Evolutionary conservation across 2,113 vertebrate species (phyloP).

Genomic region (Aspidoscelis tigris): DNA sequence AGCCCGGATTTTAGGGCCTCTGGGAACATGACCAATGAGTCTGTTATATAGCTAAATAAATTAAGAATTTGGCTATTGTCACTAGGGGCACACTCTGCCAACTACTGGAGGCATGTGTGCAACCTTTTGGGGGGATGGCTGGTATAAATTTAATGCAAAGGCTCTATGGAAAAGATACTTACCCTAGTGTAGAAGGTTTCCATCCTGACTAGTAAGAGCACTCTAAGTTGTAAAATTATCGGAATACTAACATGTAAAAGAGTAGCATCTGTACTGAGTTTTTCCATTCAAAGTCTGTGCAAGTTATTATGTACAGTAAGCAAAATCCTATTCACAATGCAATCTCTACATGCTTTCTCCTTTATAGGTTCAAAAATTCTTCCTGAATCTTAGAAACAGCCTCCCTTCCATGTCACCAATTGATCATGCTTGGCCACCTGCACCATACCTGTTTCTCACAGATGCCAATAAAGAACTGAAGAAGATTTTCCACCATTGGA

Average conservation of each 20-base stretch:
- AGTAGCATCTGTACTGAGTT: too few species aligned
- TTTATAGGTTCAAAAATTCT: slow-evolving; percentile 70
- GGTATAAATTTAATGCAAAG: too few species aligned
- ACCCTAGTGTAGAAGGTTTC: too few species aligned
- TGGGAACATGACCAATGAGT: background rate
- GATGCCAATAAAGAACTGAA: slow-evolving; percentile 66
- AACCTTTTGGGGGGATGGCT: too few species aligned
- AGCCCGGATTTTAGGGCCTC: too few species aligned
- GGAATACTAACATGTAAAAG: too few species aligned
- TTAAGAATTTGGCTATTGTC: background rate
- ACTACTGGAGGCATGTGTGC: background rate
- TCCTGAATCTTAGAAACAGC: slow-evolving; percentile 67
- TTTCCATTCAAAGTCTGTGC: too few species aligned
- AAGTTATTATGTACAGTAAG: too few species aligned
- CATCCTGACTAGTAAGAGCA: too few species aligned
- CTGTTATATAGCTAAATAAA: too few species aligned
- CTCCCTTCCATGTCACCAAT: slow-evolving; percentile 63
- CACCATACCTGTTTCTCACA: slow-evolving; percentile 69
- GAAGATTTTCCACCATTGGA: slow-evolving; percentile 76
- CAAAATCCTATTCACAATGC: background rate
- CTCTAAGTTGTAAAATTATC: too few species aligned
- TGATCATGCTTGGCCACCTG: slow-evolving; percentile 69
- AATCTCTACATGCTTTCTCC: background rate
- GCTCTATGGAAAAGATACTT: too few species aligned
- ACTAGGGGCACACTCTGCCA: background rate